Conservation (phyloP, 2,797 vertebrate genomes). For the Clarias pachynema region DNA sequence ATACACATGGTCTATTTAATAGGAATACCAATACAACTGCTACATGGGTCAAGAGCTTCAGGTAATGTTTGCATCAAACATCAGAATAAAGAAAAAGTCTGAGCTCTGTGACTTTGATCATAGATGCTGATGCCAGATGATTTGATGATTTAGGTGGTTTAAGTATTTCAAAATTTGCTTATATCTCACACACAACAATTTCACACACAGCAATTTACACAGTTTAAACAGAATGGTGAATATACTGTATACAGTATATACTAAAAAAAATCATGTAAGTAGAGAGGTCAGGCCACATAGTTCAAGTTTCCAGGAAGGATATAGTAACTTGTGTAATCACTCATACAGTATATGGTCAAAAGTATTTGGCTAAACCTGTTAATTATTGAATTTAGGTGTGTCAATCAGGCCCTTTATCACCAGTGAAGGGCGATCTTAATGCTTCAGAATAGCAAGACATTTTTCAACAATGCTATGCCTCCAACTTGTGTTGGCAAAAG, state of each 20-base stretch:
- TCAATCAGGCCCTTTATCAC: no score
- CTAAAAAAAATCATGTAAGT: not conserved
- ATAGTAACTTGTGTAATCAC: not conserved
- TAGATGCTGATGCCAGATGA: not conserved
- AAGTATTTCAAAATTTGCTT: not conserved
- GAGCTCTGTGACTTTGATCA: not conserved
- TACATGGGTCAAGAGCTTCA: no score
- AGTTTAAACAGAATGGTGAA: not conserved
- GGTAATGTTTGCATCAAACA: not conserved
- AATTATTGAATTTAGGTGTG: no score
- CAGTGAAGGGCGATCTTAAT: no score
- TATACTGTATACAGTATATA: no score
- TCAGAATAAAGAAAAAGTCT: not conserved
- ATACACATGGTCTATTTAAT: not conserved
- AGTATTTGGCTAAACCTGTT: no score
- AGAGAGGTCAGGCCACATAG: not conserved
- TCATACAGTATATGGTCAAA: no score
- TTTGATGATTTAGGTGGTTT: not conserved
- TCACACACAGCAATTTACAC: not conserved
- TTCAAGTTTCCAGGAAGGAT: not conserved
- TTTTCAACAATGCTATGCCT: no score
- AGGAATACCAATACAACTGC: not conserved
- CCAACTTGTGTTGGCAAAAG: no score
- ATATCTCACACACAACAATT: not conserved
- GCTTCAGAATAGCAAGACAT: no score